These are phyloP conservation scores for Aporophyla lueneburgensis DNA, from an alignment of 2,888 invertebrate genomes.

Conservation along the genomic window DNA sequence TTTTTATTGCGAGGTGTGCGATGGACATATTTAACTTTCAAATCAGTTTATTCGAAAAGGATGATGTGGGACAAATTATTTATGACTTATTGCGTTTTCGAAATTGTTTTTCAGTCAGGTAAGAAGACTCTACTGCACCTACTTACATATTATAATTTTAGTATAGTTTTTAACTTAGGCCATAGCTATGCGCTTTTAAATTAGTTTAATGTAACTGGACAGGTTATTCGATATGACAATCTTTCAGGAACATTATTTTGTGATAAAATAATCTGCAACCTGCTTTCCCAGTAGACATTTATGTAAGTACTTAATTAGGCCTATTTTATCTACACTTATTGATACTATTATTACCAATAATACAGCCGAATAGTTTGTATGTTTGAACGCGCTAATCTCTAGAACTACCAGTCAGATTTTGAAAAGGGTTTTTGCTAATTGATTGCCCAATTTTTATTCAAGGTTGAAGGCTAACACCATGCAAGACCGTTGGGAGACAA, in stretches of 20 bases:
- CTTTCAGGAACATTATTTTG: conserved; percentile 13
- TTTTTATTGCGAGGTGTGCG: conserved; percentile 14
- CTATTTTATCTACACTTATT: neutral
- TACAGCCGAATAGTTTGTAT: neutral
- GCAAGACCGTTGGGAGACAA: neutral
- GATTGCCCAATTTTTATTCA: neutral
- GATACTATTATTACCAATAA: neutral
- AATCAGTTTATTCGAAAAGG: conserved; percentile 12
- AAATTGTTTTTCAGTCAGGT: conserved; percentile 6
- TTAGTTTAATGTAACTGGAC: neutral
- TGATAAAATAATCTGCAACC: neutral
- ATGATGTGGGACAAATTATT: neutral
- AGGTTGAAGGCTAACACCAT: neutral
- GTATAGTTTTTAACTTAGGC: neutral
- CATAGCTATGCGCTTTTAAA: neutral
- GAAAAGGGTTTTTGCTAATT: neutral
- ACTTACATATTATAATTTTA: neutral
- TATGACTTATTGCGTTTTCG: neutral
- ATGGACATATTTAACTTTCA: conserved; percentile 17
- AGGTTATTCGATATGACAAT: conserved; percentile 6
- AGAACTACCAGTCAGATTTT: neutral
- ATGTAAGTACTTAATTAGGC: neutral
- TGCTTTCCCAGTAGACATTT: neutral
- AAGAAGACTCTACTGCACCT: neutral
- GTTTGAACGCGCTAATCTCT: neutral